phyloP scores from a whole-genome alignment of 1,140 invertebrate species.

The Caenorhabditis brenneri region DNA sequence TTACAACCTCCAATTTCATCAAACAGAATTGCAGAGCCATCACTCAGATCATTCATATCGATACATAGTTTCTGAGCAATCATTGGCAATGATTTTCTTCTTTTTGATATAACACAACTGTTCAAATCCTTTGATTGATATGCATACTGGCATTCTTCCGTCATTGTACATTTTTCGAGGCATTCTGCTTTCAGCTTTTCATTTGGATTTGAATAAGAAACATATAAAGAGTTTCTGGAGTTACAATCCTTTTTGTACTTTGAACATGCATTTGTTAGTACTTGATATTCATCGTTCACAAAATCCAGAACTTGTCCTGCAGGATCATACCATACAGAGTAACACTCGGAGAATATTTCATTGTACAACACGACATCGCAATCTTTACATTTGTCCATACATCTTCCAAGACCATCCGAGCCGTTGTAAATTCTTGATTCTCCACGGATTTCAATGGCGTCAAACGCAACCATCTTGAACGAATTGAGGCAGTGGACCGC shows the following conservation, averaged over 20 bases:
- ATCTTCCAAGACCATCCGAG: constrained; percentile 1
- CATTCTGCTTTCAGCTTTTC: neutral
- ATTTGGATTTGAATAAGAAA: neutral
- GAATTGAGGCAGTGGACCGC: constrained; percentile 18
- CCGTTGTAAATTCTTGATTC: constrained; percentile 23
- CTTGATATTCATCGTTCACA: constrained; percentile 44
- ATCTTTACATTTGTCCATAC: neutral
- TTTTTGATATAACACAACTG: constrained; percentile 3
- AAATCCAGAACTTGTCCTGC: constrained; percentile 31
- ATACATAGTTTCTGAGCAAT: neutral
- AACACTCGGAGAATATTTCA: constrained; percentile 16
- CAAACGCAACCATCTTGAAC: constrained; percentile 14
- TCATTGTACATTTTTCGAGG: constrained; percentile 24
- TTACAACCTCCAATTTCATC: constrained; percentile 29
- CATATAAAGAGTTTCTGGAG: neutral
- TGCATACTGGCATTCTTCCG: neutral
- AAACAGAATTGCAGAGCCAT: constrained; percentile 8
- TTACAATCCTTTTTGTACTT: neutral
- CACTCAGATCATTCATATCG: neutral
- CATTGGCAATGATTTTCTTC: neutral
- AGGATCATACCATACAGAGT: constrained; percentile 11
- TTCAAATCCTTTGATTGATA: constrained; percentile 9
- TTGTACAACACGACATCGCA: constrained; percentile 30
- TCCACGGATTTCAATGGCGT: constrained; percentile 12
- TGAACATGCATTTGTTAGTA: neutral